These are phyloP conservation scores for Tenebrosternarchus preto DNA, from an alignment of 2,113 vertebrate species.

Conservation along the genomic window DNA sequence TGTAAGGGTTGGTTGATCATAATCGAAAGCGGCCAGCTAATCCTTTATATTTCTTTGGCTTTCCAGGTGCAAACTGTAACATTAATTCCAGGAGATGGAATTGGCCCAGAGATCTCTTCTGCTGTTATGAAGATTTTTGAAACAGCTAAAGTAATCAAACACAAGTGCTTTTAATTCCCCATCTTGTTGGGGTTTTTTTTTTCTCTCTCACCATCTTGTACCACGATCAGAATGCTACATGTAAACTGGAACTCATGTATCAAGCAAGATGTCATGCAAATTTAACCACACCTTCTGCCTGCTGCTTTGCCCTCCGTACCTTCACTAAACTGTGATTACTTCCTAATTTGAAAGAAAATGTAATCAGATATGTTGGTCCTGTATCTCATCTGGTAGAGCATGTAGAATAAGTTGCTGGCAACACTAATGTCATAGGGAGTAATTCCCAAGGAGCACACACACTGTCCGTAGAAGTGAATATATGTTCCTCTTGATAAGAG, in stretches of 20 bases:
- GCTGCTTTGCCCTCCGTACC: too few relatives aligned
- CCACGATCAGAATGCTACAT: background rate
- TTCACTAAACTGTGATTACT: background rate
- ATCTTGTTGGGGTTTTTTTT: too few relatives aligned
- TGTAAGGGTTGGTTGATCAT: background rate
- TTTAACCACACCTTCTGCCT: too few relatives aligned
- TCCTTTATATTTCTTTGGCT: slow-evolving; percentile 50
- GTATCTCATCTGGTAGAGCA: too few relatives aligned
- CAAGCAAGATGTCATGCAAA: background rate
- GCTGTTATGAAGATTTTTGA: slow-evolving; percentile 95
- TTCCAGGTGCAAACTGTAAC: slow-evolving; percentile 88
- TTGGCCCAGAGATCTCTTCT: slow-evolving; percentile 91
- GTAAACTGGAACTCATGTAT: background rate
- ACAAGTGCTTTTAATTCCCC: too few relatives aligned
- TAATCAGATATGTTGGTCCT: too few relatives aligned
- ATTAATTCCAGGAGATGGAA: slow-evolving; percentile 96
- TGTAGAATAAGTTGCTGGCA: too few relatives aligned
- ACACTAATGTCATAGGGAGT: too few relatives aligned
- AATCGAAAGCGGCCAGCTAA: background rate
- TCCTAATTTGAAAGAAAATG: background rate
- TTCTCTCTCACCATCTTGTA: too few relatives aligned
- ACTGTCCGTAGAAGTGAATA: too few relatives aligned
- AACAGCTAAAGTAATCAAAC: slow-evolving; percentile 81
- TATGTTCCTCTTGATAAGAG: background rate
- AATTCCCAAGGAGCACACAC: too few relatives aligned